Evolutionary conservation across 2,888 invertebrate genomes (phyloP).

Genomic region (Sussaba pulchella): DNA sequence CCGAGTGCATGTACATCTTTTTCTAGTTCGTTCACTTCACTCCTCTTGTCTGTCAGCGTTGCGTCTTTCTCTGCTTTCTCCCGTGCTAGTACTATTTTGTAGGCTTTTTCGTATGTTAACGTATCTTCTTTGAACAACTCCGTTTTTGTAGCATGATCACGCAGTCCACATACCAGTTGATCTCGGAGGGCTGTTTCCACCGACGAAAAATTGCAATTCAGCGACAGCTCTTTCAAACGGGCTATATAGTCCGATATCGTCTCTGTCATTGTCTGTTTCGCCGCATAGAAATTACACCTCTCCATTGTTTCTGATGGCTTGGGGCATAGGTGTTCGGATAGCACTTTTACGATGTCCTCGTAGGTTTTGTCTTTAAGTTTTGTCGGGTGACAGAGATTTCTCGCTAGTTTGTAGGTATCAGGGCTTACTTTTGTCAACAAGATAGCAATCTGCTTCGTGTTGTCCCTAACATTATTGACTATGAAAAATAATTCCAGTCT

Average conservation of each 20-base stretch:
- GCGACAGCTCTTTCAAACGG: conserved; percentile 55
- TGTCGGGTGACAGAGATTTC: conserved; percentile 57
- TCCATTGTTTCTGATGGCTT: conserved; percentile 59
- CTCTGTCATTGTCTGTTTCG: conserved; percentile 56
- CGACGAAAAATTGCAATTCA: conserved; percentile 60
- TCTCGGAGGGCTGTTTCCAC: conserved; percentile 61
- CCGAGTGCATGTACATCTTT: too few relatives aligned
- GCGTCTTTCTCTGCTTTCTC: conserved; percentile 46
- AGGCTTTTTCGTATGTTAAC: conserved; percentile 34
- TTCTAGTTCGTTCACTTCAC: conserved; percentile 5
- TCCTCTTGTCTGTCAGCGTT: background rate
- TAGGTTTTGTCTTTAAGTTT: conserved; percentile 40
- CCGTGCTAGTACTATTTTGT: conserved; percentile 30
- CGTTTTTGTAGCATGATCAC: conserved; percentile 20
- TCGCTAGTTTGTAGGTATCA: conserved; percentile 57
- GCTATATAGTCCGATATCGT: conserved; percentile 54
- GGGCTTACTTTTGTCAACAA: conserved; percentile 60
- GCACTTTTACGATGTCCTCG: conserved; percentile 50
- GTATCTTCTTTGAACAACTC: conserved; percentile 25
- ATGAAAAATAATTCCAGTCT: conserved; percentile 55
- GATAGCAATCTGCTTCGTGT: conserved; percentile 48
- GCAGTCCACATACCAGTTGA: conserved; percentile 59
- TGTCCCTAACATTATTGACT: conserved; percentile 47
- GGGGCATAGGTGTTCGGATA: conserved; percentile 57
- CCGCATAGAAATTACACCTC: conserved; percentile 62